Evolutionary conservation across 37 sponge, comb jelly and placozoan species (phyloP), one percentile per base, ranked within the genome.

Genomic region (Beroe ovata): DNA sequence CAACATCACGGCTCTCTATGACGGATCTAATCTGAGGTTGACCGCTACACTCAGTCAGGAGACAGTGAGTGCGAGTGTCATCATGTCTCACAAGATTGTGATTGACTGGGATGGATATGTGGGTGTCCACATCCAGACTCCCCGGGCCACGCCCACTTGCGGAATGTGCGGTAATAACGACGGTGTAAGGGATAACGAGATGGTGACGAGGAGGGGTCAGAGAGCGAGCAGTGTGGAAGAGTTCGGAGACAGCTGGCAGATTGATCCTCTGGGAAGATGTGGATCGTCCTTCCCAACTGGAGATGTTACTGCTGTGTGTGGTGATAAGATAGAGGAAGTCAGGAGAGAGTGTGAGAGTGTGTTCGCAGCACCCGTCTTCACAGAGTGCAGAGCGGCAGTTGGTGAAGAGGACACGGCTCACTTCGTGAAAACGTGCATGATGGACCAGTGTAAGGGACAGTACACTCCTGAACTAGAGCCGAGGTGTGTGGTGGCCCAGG

Each of bases 91-190:
- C 42, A 39, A 42, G 42, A 4, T 77, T 1, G 84, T 77, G 41
- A 19, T 77, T 21, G 4, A 77, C 28, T 77, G 84, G 84, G 84
- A 77, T 29, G 84, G 84, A 0, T 77, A 77, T 25, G 84, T 77
- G 28, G 21, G 28, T 6, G 54, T 40, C n/a, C 42, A 39, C 28
- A 77, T 77, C 26, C 84, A 77, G 84, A 77, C 84, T 25, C 84
- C 84, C 11, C 42, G n/a, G 47, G 33, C 3, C 28, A 77, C 84
- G 1, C 35, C 54, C 38, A 77, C 84, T 1, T 77, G 84, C 38
- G 84, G 84, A 26, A 77, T 77, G 84, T 77, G 84, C 54, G 84
- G 84, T 39, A 41, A 77, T 26, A 77, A 77, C 25, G 84, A 77
- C 33, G 84, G 47, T 0, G 33, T 42, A 14, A 42, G 36, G 1